Percentiles rank a stretch among this genome's conserved stretches.
phyloP scores from a whole-genome alignment of 2,888 invertebrate species.

The Nomada flava region DNA sequence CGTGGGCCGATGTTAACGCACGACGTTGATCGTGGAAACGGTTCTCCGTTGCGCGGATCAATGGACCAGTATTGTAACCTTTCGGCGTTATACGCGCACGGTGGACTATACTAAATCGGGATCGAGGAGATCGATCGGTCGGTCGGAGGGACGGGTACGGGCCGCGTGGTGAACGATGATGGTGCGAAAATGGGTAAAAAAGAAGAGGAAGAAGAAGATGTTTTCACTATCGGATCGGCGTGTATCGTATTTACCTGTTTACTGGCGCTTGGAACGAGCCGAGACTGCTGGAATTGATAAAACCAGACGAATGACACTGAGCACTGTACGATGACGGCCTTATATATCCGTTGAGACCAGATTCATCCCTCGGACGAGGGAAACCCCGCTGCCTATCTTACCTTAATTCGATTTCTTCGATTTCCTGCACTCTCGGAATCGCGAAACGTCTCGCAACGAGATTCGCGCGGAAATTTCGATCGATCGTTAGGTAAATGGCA shows the following conservation, averaged over 20 bases:
- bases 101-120: background rate
- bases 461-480: conserved; percentile 51
- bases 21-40: conserved; percentile 37
- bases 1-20: conserved; percentile 41
- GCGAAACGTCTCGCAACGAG: conserved; percentile 14
- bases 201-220: background rate
- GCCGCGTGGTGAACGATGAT: background rate
- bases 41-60: conserved; percentile 18
- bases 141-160: background rate
- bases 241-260: conserved; percentile 62
- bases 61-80: conserved; percentile 15
- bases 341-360: conserved; percentile 70
- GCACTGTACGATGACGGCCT: conserved; percentile 62
- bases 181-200: too few species aligned
- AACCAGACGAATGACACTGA: conserved; percentile 69
- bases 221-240: conserved; percentile 14
- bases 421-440: conserved; percentile 71
- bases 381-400: conserved; percentile 70
- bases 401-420: conserved; percentile 67
- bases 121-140: conserved; percentile 4
- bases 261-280: conserved; percentile 50
- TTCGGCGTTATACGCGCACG: too few species aligned
- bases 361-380: conserved; percentile 71
- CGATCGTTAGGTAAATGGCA: conserved; percentile 36
- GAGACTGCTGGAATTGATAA: conserved; percentile 66